phyloP scores from a whole-genome alignment of 2,797 vertebrate species.

The Acipenser ruthenus region DNA sequence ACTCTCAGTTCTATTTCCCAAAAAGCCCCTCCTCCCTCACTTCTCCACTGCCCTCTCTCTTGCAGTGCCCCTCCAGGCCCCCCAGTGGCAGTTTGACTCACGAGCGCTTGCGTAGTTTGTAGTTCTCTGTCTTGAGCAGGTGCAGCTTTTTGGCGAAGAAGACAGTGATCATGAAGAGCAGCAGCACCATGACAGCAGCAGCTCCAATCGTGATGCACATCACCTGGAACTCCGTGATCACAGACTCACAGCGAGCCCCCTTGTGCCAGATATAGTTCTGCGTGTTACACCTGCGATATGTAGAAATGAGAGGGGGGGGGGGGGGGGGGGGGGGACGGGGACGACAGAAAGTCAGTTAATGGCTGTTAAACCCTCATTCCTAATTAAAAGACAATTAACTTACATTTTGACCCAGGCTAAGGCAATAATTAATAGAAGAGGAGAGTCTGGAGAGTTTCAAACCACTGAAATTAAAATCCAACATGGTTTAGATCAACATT shows the following conservation, averaged over 20 bases:
- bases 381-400: too few species aligned
- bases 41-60: neutral
- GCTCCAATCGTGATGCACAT: constrained; percentile 85
- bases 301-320: constrained; percentile 10
- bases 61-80: neutral
- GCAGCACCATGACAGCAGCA: constrained; percentile 77
- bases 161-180: constrained; percentile 95
- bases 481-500: too few species aligned
- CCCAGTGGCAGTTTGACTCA: constrained; percentile 46
- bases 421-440: too few species aligned
- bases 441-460: too few species aligned
- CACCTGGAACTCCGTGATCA: constrained; percentile 96
- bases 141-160: constrained; percentile 97
- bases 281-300: constrained; percentile 74
- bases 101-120: constrained; percentile 89
- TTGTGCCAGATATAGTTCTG: constrained; percentile 98
- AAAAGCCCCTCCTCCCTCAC: neutral
- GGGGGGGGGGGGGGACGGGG: too few species aligned
- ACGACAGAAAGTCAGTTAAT: constrained; percentile 17
- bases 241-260: constrained; percentile 82
- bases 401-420: too few species aligned
- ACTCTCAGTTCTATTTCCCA: neutral
- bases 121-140: constrained; percentile 90
- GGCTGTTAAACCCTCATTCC: too few species aligned
- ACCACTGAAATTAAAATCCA: too few species aligned